Base-by-base conservation (phyloP, 2,113 vertebrate species). In the Megaleporinus macrocephalus region DNA sequence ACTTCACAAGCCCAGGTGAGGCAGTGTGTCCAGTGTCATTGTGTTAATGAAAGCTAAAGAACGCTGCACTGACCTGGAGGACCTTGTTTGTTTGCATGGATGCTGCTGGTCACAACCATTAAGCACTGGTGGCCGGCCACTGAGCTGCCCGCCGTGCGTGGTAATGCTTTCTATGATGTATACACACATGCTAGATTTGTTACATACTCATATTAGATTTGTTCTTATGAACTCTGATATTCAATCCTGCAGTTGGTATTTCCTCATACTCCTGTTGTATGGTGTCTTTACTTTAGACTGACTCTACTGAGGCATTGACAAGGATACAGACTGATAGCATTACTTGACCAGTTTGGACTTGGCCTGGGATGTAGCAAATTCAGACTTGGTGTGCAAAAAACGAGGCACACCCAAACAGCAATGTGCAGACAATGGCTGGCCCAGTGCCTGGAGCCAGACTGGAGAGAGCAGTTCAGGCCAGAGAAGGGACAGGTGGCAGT, bases 401-500 rank as follows among this genome's bases (percentile, higher is more conserved):
- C 30, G 12, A 78, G 76, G 22, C 68, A 61, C 66, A 59, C 30
- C 77, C 66, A 59, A 78, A 59, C 66, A 22, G 13, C 20, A 22
- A 11, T 1, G 33, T 69, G 24, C 33, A 44, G 44, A 51, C 57
- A 74, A 18, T 76, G 26, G 36, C 73, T 76, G 30, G 26, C 18
- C 24, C 26, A 22, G 24, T 12, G 5, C 57, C 30, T 63, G 41
- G 22, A 53, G 41, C 55, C 75, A 36, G 65, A 24, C 36, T 72
- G 74, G 20, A n/a, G 33, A 44, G 66, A 66, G 26, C 18, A 9
- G 5, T 49, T 7, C 22, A 7, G 49, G 27, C 26, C 26, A 53
- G 20, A 16, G 20, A 47, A 61, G 70, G n/a, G 62, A 65, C 76
- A 78, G 76, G 76, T 78, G 76, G 74, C 29, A 30, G 27, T 47